Conservation (phyloP, 2,113 vertebrate genomes). For the Rhadina sibilatrix region DNA sequence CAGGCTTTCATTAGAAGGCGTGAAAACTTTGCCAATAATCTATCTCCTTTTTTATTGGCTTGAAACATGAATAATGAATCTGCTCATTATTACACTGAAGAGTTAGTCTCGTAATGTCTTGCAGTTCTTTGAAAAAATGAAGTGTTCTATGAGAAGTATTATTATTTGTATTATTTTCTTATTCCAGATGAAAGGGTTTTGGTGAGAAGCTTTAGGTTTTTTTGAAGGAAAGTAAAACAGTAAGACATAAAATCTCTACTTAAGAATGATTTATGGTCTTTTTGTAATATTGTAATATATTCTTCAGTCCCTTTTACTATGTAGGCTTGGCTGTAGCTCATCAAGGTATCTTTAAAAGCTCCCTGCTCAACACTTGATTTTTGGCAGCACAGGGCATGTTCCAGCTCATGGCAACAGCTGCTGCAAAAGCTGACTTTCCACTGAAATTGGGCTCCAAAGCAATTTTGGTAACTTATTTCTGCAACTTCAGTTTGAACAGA, state of each 20-base stretch:
- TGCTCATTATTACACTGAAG: neutral
- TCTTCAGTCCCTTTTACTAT: neutral
- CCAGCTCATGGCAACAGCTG: neutral
- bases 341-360: neutral
- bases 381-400: neutral
- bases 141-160: neutral
- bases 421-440: neutral
- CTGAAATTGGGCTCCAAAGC: neutral
- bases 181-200: neutral
- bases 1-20: neutral
- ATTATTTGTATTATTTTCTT: neutral
- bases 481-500: neutral
- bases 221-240: neutral
- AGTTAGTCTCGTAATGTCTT: neutral
- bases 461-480: neutral
- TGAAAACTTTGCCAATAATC: neutral
- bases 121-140: neutral
- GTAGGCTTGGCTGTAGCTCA: neutral
- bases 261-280: neutral
- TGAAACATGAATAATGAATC: neutral
- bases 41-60: neutral
- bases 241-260: neutral
- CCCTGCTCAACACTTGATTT: neutral
- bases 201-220: neutral
- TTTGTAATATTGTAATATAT: neutral